Evolutionary conservation across 2,888 invertebrate genomes (phyloP).

Genomic region (Agriopis aurantiaria): DNA sequence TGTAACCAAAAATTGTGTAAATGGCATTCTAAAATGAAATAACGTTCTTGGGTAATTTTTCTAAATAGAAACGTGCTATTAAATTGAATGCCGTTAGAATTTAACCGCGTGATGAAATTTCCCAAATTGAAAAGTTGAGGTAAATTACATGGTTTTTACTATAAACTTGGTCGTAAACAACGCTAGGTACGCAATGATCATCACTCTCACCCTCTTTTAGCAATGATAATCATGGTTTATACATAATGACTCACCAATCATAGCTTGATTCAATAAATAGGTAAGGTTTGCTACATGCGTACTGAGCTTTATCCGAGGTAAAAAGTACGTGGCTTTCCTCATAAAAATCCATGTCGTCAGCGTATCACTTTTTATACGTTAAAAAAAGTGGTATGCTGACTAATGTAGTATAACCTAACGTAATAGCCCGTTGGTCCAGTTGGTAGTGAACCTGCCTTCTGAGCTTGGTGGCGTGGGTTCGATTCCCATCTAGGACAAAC

Average conservation of each 20-base stretch:
- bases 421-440: too few species aligned
- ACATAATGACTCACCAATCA: neutral
- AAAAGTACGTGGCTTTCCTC: conserved; percentile 16
- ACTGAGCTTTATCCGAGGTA: neutral
- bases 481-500: too few species aligned
- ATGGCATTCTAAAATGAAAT: too few species aligned
- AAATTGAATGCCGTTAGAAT: neutral
- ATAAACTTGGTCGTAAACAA: neutral
- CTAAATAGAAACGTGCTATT: neutral
- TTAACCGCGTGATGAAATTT: neutral
- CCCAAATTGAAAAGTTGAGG: neutral
- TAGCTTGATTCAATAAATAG: neutral
- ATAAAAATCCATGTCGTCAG: conserved; percentile 27
- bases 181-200: neutral
- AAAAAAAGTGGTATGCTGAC: too few species aligned
- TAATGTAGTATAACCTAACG: too few species aligned
- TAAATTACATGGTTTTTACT: neutral
- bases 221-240: neutral
- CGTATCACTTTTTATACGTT: neutral
- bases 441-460: too few species aligned
- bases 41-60: too few species aligned
- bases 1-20: too few species aligned
- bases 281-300: too few species aligned
- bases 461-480: too few species aligned
- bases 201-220: conserved; percentile 1